Evolutionary conservation across 2,797 vertebrate species (phyloP).

Genomic region (Labroides dimidiatus): DNA sequence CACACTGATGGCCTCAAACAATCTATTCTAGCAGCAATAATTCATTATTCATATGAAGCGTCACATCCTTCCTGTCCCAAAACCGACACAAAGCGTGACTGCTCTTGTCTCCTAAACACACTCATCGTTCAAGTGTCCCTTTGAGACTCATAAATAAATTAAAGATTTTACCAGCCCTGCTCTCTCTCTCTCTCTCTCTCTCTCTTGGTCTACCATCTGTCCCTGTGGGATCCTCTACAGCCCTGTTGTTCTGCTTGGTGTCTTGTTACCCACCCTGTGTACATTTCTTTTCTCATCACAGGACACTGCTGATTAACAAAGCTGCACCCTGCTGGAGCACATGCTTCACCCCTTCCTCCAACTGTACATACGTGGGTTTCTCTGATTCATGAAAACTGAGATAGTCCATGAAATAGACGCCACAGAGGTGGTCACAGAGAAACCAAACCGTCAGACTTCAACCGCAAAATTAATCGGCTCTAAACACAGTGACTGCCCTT

Average conservation of each 20-base stretch:
- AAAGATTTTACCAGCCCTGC: constrained; percentile 37
- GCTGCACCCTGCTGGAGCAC: constrained; percentile 9
- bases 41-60: constrained; percentile 61
- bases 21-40: constrained; percentile 22
- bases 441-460: too few species aligned
- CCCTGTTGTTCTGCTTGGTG: constrained; percentile 37
- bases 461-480: too few species aligned
- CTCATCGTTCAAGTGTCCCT: constrained; percentile 42
- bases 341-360: neutral
- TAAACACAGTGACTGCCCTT: too few species aligned
- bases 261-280: constrained; percentile 28
- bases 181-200: too few species aligned
- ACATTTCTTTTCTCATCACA: constrained; percentile 19
- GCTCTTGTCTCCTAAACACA: constrained; percentile 18
- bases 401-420: too few species aligned
- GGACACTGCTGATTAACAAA: constrained; percentile 8
- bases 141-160: constrained; percentile 64
- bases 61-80: constrained; percentile 13
- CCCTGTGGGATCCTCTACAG: constrained; percentile 35
- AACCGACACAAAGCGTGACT: constrained; percentile 1
- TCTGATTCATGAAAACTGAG: too few species aligned
- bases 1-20: neutral
- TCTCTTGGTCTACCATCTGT: constrained; percentile 50
- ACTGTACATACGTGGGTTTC: too few species aligned
- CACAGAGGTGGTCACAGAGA: too few species aligned